Evolutionary conservation across 2,888 invertebrate genomes (phyloP).

Genomic region (Metacarcinus magister): DNA sequence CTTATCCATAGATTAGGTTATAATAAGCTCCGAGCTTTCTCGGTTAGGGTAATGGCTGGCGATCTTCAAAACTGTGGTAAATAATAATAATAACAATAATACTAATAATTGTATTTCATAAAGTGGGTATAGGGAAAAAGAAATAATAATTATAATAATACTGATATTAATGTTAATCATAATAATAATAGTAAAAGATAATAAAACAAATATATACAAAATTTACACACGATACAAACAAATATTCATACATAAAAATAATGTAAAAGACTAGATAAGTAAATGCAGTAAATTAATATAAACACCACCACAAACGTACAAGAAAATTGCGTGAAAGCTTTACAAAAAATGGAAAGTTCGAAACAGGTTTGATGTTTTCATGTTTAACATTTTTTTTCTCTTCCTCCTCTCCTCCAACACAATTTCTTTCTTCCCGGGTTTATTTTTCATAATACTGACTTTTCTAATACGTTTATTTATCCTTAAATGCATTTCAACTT

Average conservation of each 20-base stretch:
- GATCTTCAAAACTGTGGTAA: no score
- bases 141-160: no score
- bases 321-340: neutral
- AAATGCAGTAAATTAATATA: neutral
- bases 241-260: neutral
- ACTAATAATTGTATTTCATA: no score
- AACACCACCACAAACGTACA: neutral
- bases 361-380: constrained; percentile 6
- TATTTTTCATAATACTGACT: neutral
- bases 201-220: neutral
- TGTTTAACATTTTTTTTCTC: neutral
- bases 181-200: no score
- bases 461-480: neutral
- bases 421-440: neutral
- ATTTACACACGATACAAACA: neutral
- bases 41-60: no score
- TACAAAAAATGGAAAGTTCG: neutral
- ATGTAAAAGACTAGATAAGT: neutral
- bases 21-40: no score
- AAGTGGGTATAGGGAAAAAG: no score
- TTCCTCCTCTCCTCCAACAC: neutral
- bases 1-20: no score
- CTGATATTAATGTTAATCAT: no score
- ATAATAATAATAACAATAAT: no score
- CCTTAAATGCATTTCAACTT: neutral